These are phyloP conservation scores for Sardina pilchardus DNA, from an alignment of 2,113 vertebrate genomes.

Conservation along the genomic window DNA sequence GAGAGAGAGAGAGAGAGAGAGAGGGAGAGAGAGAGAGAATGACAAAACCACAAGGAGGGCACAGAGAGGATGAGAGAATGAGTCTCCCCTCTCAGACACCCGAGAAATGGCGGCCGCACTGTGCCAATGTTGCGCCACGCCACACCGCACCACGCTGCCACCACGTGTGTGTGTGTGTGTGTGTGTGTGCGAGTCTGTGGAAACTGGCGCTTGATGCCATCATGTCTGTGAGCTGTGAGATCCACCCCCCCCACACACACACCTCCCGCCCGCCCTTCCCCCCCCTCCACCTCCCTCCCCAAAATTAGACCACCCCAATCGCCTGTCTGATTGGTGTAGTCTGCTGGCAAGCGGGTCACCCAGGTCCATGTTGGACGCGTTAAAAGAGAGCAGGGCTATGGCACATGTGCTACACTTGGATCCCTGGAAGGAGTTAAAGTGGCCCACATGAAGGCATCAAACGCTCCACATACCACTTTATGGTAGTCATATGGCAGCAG, in stretches of 20 bases:
- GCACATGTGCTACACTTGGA: conserved; percentile 50
- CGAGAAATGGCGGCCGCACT: neutral
- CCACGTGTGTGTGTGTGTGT: conserved; percentile 68
- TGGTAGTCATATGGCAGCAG: conserved; percentile 80
- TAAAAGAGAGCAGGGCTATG: conserved; percentile 51
- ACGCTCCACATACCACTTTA: conserved; percentile 77
- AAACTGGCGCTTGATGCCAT: neutral
- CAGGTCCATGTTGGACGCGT: conserved; percentile 56
- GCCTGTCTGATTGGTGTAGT: conserved; percentile 53
- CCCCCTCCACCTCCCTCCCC: neutral
- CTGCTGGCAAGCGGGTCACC: conserved; percentile 59
- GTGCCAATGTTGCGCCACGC: neutral
- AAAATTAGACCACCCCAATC: conserved; percentile 42
- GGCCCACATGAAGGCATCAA: conserved; percentile 81
- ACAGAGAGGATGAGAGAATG: neutral
- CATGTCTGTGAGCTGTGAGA: neutral
- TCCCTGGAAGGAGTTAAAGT: conserved; percentile 65
- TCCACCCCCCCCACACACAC: neutral
- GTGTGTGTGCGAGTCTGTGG: conserved; percentile 55
- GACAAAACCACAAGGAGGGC: neutral
- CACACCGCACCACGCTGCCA: conserved; percentile 24
- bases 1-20: neutral
- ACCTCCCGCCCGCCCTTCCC: neutral
- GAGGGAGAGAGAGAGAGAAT: too few relatives aligned
- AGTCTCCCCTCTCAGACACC: neutral